These are phyloP conservation scores for Drosophila truncata DNA, from an alignment of 1,140 invertebrate genomes.

Conservation along the genomic window DNA sequence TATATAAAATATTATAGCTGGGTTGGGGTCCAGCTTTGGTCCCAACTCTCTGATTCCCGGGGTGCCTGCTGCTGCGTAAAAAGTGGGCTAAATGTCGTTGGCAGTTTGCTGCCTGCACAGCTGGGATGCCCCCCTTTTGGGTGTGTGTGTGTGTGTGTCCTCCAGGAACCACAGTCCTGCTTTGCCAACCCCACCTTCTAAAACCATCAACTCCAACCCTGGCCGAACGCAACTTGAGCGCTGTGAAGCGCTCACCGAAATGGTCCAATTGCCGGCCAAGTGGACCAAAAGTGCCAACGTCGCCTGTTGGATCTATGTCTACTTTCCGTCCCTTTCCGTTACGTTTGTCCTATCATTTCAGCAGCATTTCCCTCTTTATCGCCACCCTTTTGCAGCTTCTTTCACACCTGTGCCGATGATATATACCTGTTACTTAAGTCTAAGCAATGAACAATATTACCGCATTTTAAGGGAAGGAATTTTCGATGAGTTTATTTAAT, in stretches of 20 bases:
- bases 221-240: conserved; percentile 29
- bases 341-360: neutral
- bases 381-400: conserved; percentile 1
- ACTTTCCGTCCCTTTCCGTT: conserved; percentile 25
- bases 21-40: conserved; percentile 3
- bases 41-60: conserved; percentile 24
- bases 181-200: neutral
- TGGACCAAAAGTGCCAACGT: conserved; percentile 53
- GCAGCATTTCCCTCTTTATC: conserved; percentile 11
- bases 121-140: conserved; percentile 11
- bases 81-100: conserved; percentile 62
- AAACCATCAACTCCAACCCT: neutral
- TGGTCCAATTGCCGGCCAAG: conserved; percentile 58
- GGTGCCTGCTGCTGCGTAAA: conserved; percentile 51
- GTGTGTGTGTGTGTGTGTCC: neutral
- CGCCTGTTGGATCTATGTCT: conserved; percentile 49
- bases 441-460: neutral
- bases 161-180: conserved; percentile 4
- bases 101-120: conserved; percentile 44
- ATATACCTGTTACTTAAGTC: conserved; percentile 3
- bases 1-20: neutral
- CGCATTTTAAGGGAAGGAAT: neutral
- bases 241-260: conserved; percentile 53
- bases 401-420: conserved; percentile 23
- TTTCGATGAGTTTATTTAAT: neutral